Evolutionary conservation across 2,113 vertebrate genomes (phyloP), one percentile per base, ranked within the genome.

Genomic region (Dermatemys mawii): DNA sequence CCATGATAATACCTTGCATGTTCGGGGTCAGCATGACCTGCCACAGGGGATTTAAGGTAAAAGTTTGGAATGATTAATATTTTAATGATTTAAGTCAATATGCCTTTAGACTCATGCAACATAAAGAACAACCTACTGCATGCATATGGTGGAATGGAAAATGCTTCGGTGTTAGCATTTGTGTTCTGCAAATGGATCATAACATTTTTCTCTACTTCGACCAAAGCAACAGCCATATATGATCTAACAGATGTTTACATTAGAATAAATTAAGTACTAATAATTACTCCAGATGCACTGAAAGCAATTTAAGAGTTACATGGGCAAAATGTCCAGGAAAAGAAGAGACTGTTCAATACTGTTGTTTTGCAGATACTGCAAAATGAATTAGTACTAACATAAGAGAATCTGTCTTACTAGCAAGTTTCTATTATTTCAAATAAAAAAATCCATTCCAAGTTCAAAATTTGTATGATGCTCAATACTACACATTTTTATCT

Each of bases 1-100:
- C 99, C 99, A 99, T 99, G 98, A 99, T 99, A 98, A 99, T 98
- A 99, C 99, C 99, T 99, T 99, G 99, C 99, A 99, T 99, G 98
- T 99, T 99, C 97, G 99, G 99, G 97, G 99, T 99, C 99, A 99
- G 99, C 99, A 99, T 99, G 87, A 99, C 98, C 99, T 99, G 99
- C 98, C 98, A 98, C 95, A 98, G 98, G 98, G 99, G 98, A 98
- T 98, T 98, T 89, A 98, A 98, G 96, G 96, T 93, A 96, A 94
- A 92, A 98, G 84, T 96, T 98, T 98, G 97, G 95, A 98, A 97
- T 92, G 44, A 97, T 97, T 98, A 98, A 97, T 87, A 97, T 83
- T 84, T 97, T 92, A 94, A 94, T 88, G 55, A 97, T 93, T 94
- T 83, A 95, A 92, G 92, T 78, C 49, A 94, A 94, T 92, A 95